A percentile compares a stretch with the other conserved stretches of the same genome.
Conservation (phyloP, 2,888 invertebrate species). For the Dioctria rufipes region DNA sequence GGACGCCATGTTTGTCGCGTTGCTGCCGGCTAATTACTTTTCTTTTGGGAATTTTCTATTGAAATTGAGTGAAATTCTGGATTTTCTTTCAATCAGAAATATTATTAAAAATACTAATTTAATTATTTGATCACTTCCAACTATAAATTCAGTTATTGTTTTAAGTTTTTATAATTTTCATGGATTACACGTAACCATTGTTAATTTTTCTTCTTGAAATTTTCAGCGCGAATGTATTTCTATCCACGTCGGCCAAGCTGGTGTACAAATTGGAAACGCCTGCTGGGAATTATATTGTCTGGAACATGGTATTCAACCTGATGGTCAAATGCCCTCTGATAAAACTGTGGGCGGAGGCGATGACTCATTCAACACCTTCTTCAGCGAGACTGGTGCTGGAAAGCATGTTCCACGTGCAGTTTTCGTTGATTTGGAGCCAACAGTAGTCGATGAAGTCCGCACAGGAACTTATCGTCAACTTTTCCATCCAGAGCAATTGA, state of each 20-base stretch:
- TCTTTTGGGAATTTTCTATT: background rate
- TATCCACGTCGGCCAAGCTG: conserved; percentile 75
- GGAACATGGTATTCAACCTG: conserved; percentile 93
- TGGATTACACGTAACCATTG: background rate
- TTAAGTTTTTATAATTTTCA: background rate
- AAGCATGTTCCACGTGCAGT: conserved; percentile 78
- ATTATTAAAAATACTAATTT: too few species aligned
- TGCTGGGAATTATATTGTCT: conserved; percentile 92
- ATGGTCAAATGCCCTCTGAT: conserved; percentile 95
- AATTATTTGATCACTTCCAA: too few species aligned
- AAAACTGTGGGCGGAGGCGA: conserved; percentile 80
- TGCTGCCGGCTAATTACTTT: conserved; percentile 9
- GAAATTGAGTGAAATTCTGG: background rate
- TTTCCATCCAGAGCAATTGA: conserved; percentile 80
- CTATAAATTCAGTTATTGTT: too few species aligned
- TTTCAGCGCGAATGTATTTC: conserved; percentile 78
- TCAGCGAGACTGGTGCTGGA: conserved; percentile 72
- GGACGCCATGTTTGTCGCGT: background rate
- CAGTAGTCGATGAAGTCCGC: conserved; percentile 74
- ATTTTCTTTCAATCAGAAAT: background rate
- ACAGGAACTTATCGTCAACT: conserved; percentile 76
- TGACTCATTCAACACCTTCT: conserved; percentile 86
- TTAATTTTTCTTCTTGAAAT: conserved; percentile 59
- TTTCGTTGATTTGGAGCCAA: conserved; percentile 80
- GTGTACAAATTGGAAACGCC: conserved; percentile 81